Conservation (phyloP, 2,113 vertebrate genomes). For the Calypte anna region DNA sequence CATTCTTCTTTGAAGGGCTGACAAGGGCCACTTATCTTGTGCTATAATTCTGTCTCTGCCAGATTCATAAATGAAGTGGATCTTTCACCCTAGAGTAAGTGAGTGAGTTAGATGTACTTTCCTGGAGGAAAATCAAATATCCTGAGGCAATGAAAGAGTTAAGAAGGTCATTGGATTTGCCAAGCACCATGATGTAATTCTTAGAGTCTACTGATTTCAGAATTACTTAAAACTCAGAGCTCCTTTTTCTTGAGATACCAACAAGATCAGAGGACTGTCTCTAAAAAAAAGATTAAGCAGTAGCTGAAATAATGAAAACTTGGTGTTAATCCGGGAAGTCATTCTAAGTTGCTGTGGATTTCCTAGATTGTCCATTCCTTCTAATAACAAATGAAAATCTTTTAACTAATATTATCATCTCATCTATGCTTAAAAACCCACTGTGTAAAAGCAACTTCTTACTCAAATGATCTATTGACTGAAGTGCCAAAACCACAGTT, state of each 20-base stretch:
- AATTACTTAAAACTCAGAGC: not conserved
- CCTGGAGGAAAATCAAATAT: constrained; percentile 6
- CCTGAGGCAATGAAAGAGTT: constrained; percentile 14
- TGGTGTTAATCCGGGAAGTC: not conserved
- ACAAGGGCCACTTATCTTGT: not conserved
- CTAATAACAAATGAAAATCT: not conserved
- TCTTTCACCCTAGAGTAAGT: not conserved
- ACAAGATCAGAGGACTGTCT: not conserved
- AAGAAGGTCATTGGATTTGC: constrained; percentile 8
- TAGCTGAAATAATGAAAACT: constrained; percentile 6
- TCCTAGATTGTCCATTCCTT: not conserved
- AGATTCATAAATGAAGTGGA: constrained; percentile 18
- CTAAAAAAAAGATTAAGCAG: not conserved
- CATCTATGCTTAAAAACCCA: not conserved
- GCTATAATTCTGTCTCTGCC: not conserved
- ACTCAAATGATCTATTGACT: not conserved
- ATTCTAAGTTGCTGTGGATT: not conserved
- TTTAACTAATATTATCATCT: not conserved
- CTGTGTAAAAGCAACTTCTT: not conserved
- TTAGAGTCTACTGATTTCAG: not conserved
- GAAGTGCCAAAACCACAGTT: not conserved
- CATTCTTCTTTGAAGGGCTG: constrained; percentile 23
- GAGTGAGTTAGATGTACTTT: not conserved
- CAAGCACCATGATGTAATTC: not conserved
- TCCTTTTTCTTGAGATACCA: constrained; percentile 5